Evolutionary conservation across 2,797 vertebrate genomes (phyloP).

Genomic region (Notamacropus eugenii): DNA sequence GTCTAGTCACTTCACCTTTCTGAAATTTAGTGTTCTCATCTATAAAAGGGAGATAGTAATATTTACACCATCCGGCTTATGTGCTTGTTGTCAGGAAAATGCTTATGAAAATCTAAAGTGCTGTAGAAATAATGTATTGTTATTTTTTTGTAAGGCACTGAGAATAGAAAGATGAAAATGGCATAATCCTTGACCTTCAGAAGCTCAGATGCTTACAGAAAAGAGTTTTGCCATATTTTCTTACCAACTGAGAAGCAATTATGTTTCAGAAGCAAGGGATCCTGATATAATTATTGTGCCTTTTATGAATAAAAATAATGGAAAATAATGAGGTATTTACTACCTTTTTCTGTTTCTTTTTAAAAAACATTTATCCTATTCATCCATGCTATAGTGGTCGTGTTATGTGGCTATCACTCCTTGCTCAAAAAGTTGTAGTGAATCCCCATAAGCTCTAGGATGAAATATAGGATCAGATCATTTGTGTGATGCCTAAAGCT

Average conservation of each 20-base stretch:
- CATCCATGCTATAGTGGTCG: neutral
- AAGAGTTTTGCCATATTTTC: neutral
- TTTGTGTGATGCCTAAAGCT: neutral
- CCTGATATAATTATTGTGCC: neutral
- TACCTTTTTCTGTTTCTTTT: neutral
- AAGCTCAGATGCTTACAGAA: neutral
- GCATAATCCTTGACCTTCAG: neutral
- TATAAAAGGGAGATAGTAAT: neutral
- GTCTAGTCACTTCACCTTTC: neutral
- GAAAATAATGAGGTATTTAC: neutral
- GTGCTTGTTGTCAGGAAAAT: neutral
- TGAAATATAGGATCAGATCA: neutral
- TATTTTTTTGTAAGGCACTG: neutral
- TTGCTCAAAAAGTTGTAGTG: neutral
- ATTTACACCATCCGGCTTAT: neutral
- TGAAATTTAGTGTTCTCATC: neutral
- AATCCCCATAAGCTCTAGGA: neutral
- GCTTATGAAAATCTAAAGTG: neutral
- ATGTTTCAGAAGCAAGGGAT: neutral
- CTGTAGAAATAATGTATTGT: neutral
- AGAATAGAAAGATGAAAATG: neutral
- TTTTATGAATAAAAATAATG: neutral
- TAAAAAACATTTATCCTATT: neutral
- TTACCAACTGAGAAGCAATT: neutral
- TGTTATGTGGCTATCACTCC: neutral